Base-by-base conservation (phyloP, 2,113 vertebrate species). In the Callorhinus ursinus region DNA sequence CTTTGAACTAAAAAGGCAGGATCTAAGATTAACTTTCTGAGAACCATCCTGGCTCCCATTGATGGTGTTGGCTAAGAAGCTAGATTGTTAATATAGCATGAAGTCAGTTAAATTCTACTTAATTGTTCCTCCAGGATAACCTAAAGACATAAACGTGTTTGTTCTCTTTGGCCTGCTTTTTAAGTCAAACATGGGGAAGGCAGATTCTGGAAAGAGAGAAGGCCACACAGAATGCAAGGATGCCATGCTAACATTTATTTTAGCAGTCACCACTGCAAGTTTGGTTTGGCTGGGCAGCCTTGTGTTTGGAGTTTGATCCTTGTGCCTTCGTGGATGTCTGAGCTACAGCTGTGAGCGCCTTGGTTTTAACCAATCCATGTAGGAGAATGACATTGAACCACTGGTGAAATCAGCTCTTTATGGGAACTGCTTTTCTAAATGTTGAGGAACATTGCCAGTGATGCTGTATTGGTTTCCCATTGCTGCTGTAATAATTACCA, bases 1-100 rank as follows among this genome's bases (percentile, higher is more conserved):
- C 71, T 96, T 96, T 88, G 7, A 88, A 59, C 51, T 90, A 67
- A 93, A 87, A 95, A 82, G 74, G 33, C 67, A 67, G 63, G 16
- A 16, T 59, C 67, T 84, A 87, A 49, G 39, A 36, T 63, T 72
- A 88, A 93, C 46, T 81, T 95, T 92, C 15, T 26, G 55, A 93
- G 59, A 88, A 7, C 63, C 33, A 85, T 55, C n/a, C 9, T 81
- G 83, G 15, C 71, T 88, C 24, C 65, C 11, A 82, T 72, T 53
- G 49, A 15, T 42, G n/a, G 49, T 83, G 3, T 26, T 80, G 46
- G 77, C 33, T 91, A 71, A 72, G 69, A 95, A 86, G 7, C 65
- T 71, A 55, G 18, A 63, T 49, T 83, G 2, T 77, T 76, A 88
- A 63, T 69, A 26, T 9, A 28, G 22, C 39, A 59, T 61, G 36